These are phyloP conservation scores for Trisateles emortualis DNA, from an alignment of 2,888 invertebrate genomes.

Conservation along the genomic window DNA sequence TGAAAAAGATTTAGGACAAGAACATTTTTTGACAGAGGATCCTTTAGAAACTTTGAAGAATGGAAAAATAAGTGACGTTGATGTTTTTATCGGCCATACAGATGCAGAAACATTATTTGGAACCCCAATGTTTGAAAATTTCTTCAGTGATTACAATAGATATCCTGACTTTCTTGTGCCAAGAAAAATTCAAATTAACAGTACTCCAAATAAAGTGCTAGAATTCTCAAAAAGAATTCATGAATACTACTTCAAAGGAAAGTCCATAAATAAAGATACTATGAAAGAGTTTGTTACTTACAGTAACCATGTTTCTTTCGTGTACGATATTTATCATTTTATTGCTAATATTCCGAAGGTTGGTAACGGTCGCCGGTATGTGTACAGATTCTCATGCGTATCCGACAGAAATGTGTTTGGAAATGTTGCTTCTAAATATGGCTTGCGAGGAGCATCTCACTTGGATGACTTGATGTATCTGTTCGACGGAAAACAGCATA, in stretches of 20 bases:
- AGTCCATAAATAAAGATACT: conserved; percentile 8
- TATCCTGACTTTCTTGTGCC: conserved; percentile 24
- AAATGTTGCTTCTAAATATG: conserved; percentile 50
- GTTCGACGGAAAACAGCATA: conserved; percentile 55
- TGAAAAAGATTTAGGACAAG: conserved; percentile 53
- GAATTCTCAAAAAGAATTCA: conserved; percentile 12
- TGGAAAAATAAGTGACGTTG: conserved; percentile 11
- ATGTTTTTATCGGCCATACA: conserved; percentile 18
- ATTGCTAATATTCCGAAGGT: conserved; percentile 27
- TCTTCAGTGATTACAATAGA: conserved; percentile 7
- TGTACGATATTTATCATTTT: conserved; percentile 11
- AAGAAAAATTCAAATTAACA: conserved; percentile 16
- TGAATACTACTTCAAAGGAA: conserved; percentile 16
- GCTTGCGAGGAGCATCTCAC: conserved; percentile 60
- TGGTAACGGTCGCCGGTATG: conserved; percentile 23
- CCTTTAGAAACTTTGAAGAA: not conserved
- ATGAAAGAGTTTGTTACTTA: conserved; percentile 11
- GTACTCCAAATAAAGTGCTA: conserved; percentile 12
- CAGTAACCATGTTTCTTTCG: not conserved
- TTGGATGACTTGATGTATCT: conserved; percentile 69
- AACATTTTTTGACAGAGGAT: conserved; percentile 19
- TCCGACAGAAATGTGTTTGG: conserved; percentile 63
- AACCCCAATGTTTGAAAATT: conserved; percentile 25
- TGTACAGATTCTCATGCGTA: conserved; percentile 51
- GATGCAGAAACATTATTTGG: conserved; percentile 61